Base-by-base conservation (phyloP, 2,113 vertebrate genomes). In the Datnioides undecimradiatus region DNA sequence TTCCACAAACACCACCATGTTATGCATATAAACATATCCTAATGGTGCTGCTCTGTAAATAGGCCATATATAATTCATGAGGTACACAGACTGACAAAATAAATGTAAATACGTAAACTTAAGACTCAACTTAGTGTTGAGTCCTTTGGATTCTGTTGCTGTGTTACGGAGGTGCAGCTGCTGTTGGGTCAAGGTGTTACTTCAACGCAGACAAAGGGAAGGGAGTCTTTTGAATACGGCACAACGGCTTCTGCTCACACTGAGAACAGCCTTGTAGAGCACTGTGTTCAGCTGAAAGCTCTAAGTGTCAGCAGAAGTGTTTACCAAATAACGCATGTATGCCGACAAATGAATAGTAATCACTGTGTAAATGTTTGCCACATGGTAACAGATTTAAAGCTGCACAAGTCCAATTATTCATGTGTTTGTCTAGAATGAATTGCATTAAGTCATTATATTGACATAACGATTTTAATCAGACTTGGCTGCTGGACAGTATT, bases 21-120 rank as follows among this genome's bases (percentile, higher is more conserved):
- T 64, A 86, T 89, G 68, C 65, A 93, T 72, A 74, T 86, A 91
- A 92, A 83, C 83, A 87, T 72, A 69, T 79, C 46, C 65, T 79
- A 74, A 87, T 80, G 74, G 13, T 55, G 76, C 40, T 55, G 29
- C 63, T 80, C 27, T 83, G 73, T 40, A 88, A 80, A 90, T 65
- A 82, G 43, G 5, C 4, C 43, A 75, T 90, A 75, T 76, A 88
- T 88, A 54, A 89, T 89, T 75, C 66, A 88, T 82, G 57, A 84
- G 62, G 29, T 83, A 65, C 31, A 86, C 49, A 69, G 66, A 31
- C 73, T 85, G 78, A 85, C 70, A 76, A 83, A 75, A 76, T 65
- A 68, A 72, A 79, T 65, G 41, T 70, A 69, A 76, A 86, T 59
- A 62, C 14, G 16, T 72, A 46, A 86, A 67, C 36, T 27, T 70